These are phyloP conservation scores for Idaea aversata DNA, from an alignment of 2,888 invertebrate species.

Conservation along the genomic window DNA sequence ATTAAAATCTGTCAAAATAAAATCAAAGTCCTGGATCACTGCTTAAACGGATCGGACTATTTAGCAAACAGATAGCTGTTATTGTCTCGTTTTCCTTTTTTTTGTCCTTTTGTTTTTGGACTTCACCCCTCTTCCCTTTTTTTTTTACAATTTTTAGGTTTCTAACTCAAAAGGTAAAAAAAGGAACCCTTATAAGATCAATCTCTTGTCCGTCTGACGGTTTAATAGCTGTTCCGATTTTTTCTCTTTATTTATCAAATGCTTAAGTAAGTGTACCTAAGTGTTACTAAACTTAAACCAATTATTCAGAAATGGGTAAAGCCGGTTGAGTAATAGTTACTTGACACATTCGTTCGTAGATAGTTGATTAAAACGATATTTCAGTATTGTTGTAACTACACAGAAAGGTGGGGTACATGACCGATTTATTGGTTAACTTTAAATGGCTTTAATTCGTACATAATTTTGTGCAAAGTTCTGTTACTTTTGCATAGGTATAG, in stretches of 20 bases:
- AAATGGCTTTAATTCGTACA: constrained; percentile 7
- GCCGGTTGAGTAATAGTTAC: constrained; percentile 13
- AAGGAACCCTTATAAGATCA: too few species aligned
- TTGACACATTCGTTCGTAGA: constrained; percentile 19
- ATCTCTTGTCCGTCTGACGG: too few species aligned
- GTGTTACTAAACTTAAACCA: not conserved
- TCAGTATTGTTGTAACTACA: constrained; percentile 3
- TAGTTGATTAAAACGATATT: not conserved
- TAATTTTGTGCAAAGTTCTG: not conserved
- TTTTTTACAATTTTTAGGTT: too few species aligned
- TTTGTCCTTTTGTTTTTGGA: too few species aligned
- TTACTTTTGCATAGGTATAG: not conserved
- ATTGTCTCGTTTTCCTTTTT: too few species aligned
- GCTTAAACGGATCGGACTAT: too few species aligned
- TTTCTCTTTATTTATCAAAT: constrained; percentile 4
- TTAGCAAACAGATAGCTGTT: too few species aligned
- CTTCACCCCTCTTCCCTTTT: too few species aligned
- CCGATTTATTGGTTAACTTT: not conserved
- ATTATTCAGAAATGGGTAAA: constrained; percentile 9
- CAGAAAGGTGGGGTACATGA: not conserved
- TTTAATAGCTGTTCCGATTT: too few species aligned
- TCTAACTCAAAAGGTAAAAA: too few species aligned
- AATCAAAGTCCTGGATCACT: too few species aligned
- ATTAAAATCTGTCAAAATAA: too few species aligned
- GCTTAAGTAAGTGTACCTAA: not conserved